These are phyloP conservation scores for Stenodera caucasica DNA, from an alignment of 2,888 invertebrate species.

Conservation along the genomic window DNA sequence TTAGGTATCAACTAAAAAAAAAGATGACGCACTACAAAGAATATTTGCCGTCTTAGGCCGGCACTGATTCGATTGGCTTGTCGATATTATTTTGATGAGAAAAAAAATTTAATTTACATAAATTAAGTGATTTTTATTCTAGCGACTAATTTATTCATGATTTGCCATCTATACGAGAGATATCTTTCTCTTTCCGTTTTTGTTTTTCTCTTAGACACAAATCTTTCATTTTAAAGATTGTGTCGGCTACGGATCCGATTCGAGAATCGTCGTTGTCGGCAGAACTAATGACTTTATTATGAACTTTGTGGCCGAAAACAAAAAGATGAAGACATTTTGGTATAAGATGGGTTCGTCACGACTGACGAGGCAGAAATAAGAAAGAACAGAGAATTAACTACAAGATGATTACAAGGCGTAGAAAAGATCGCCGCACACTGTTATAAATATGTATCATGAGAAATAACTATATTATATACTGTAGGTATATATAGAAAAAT, in stretches of 20 bases:
- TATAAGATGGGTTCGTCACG: conserved; percentile 35
- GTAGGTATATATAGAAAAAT: no score
- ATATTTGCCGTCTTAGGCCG: no score
- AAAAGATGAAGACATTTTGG: conserved; percentile 37
- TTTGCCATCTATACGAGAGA: not conserved
- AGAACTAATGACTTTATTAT: conserved; percentile 41
- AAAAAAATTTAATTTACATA: no score
- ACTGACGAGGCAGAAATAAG: conserved; percentile 28
- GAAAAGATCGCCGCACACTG: conserved; percentile 23
- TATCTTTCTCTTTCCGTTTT: not conserved
- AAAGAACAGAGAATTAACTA: conserved; percentile 24
- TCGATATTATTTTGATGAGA: no score
- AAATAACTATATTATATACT: conserved; percentile 15
- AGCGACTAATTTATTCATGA: not conserved
- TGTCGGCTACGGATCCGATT: not conserved
- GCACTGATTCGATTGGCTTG: no score
- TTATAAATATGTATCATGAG: conserved; percentile 27
- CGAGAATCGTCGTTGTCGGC: conserved; percentile 13
- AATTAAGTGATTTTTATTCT: no score
- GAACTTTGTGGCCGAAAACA: conserved; percentile 32
- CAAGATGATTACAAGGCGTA: conserved; percentile 35
- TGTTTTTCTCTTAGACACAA: no score
- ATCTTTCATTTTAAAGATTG: not conserved
- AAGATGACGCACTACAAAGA: no score
- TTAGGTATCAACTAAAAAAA: no score